These are phyloP conservation scores for Elanus axillaris DNA, from an alignment of 2,113 vertebrate genomes.

Conservation along the genomic window DNA sequence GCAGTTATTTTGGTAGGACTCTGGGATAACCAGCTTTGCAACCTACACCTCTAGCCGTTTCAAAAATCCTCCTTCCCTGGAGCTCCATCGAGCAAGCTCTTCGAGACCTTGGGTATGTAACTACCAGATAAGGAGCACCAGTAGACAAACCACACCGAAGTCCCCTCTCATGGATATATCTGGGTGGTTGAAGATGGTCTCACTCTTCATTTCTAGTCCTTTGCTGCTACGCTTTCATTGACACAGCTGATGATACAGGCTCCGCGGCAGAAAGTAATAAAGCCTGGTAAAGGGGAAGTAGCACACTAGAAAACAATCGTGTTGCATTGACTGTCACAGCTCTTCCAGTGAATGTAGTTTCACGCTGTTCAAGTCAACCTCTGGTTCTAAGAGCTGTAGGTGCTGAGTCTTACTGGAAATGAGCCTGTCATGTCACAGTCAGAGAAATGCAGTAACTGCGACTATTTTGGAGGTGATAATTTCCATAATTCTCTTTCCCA, in stretches of 20 bases:
- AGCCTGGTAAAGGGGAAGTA: neutral
- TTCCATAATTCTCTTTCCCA: neutral
- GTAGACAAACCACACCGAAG: neutral
- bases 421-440: neutral
- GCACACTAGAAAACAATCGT: rapidly evolving
- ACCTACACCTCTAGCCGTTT: neutral
- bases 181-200: neutral
- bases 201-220: neutral
- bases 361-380: neutral
- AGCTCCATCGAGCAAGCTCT: rapidly evolving
- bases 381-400: neutral
- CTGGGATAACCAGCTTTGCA: neutral
- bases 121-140: neutral
- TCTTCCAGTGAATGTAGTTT: neutral
- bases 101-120: neutral
- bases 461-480: neutral
- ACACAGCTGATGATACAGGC: neutral
- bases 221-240: neutral
- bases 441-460: rapidly evolving
- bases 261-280: neutral
- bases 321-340: neutral
- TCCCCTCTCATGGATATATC: neutral
- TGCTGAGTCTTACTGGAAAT: neutral
- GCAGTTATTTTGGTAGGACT: neutral
- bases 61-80: neutral